Percentiles rank a stretch among this genome's conserved stretches.
Evolutionary conservation across 2,113 vertebrate genomes (phyloP).

Genomic region (Toxotes chatareus): DNA sequence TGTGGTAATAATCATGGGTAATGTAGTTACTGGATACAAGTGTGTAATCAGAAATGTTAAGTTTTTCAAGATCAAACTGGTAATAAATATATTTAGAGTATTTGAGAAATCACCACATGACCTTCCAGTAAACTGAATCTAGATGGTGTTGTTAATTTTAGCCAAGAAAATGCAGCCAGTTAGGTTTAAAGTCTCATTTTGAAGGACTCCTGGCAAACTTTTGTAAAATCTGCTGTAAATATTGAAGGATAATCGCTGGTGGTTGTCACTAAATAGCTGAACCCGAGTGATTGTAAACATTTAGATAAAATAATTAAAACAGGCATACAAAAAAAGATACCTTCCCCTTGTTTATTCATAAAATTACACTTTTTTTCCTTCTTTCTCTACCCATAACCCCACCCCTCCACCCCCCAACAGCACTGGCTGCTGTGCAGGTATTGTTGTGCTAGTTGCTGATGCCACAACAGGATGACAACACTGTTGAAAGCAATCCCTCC

Average conservation of each 20-base stretch:
- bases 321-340: slow-evolving; percentile 70
- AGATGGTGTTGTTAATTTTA: no score
- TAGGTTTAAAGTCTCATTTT: no score
- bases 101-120: neutral
- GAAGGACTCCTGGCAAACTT: no score
- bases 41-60: no score
- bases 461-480: slow-evolving; percentile 72
- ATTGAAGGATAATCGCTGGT: neutral
- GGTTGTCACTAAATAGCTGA: neutral
- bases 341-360: slow-evolving; percentile 86
- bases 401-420: slow-evolving; percentile 53
- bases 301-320: slow-evolving; percentile 49
- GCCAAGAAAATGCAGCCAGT: no score
- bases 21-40: slow-evolving; percentile 8
- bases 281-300: neutral
- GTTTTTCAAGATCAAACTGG: no score
- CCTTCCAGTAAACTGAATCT: neutral
- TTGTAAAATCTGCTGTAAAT: neutral
- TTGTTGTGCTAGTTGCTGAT: slow-evolving; percentile 80
- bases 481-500: slow-evolving; percentile 75
- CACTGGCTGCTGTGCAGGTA: slow-evolving; percentile 51
- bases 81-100: neutral
- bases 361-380: slow-evolving; percentile 82
- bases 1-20: slow-evolving; percentile 40
- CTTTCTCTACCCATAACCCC: slow-evolving; percentile 48